phyloP scores from a whole-genome alignment of 2,888 invertebrate species.

The Idaea straminata region DNA sequence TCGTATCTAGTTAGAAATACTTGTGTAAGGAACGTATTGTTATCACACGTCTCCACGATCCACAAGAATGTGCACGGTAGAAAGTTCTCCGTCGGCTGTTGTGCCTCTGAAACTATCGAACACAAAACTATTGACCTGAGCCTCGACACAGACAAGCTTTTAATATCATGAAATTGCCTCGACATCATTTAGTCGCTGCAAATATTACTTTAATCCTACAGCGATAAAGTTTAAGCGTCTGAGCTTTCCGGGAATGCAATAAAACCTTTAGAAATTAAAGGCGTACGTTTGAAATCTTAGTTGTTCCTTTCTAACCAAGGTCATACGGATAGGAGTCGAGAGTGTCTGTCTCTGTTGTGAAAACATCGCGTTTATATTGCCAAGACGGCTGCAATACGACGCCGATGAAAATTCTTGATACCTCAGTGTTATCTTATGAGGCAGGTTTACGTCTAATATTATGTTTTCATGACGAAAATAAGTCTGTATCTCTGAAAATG shows the following conservation, averaged over 20 bases:
- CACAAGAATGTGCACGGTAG: conserved; percentile 64
- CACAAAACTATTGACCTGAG: conserved; percentile 73
- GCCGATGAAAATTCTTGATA: conserved; percentile 76
- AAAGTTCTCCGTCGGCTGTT: conserved; percentile 58
- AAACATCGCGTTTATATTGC: conserved; percentile 72
- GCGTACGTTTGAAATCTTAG: conserved; percentile 56
- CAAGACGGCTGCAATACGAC: conserved; percentile 67
- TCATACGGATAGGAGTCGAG: conserved; percentile 47
- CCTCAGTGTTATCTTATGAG: conserved; percentile 75
- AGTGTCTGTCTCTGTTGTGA: conserved; percentile 63
- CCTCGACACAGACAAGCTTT: conserved; percentile 68
- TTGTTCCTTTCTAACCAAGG: conserved; percentile 74
- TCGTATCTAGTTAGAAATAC: conserved; percentile 38
- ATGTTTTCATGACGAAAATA: conserved; percentile 60
- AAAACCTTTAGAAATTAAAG: conserved; percentile 75
- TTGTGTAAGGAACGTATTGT: conserved; percentile 63
- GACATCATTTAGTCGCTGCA: conserved; percentile 77
- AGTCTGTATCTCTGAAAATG: conserved; percentile 30
- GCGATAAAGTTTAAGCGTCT: conserved; percentile 79
- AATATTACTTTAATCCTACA: conserved; percentile 79
- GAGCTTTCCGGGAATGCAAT: conserved; percentile 78
- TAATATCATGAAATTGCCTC: conserved; percentile 76
- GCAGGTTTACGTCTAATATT: conserved; percentile 71
- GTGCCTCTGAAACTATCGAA: conserved; percentile 65
- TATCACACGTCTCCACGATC: conserved; percentile 62